phyloP scores from a whole-genome alignment of 2,113 vertebrate species.

The Rhea pennata region DNA sequence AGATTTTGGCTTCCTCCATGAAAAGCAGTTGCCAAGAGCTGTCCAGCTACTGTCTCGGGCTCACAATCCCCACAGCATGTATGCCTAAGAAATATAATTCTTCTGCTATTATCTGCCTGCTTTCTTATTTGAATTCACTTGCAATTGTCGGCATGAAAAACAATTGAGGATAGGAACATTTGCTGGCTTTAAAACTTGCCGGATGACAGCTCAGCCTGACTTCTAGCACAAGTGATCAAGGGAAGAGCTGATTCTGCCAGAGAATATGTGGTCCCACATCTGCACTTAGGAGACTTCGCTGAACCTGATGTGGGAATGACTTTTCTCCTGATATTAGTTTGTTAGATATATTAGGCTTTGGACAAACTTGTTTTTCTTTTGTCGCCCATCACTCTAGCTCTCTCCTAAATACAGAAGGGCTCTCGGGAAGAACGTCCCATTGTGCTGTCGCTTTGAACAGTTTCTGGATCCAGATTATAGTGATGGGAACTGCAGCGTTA shows the following conservation, averaged over 20 bases:
- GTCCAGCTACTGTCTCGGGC: background rate
- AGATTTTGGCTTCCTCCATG: background rate
- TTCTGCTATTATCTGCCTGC: background rate
- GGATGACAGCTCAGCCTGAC: slow-evolving; percentile 2
- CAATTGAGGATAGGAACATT: background rate
- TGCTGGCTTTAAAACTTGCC: background rate
- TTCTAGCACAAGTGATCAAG: background rate
- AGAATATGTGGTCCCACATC: background rate
- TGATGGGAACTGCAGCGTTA: background rate
- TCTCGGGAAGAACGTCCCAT: background rate
- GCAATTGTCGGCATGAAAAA: background rate
- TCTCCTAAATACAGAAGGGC: background rate
- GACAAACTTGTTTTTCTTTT: background rate
- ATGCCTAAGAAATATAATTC: background rate
- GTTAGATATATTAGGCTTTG: background rate
- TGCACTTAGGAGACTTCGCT: background rate
- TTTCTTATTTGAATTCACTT: background rate
- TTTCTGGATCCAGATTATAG: background rate
- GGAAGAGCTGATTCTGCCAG: background rate
- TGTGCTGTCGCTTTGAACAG: background rate
- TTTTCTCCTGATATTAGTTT: background rate
- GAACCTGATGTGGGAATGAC: background rate
- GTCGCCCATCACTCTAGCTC: background rate
- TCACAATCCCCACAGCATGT: background rate
- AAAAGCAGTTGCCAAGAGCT: background rate